Evolutionary conservation across 2,888 invertebrate genomes (phyloP).

Genomic region (Emmelina monodactyla): DNA sequence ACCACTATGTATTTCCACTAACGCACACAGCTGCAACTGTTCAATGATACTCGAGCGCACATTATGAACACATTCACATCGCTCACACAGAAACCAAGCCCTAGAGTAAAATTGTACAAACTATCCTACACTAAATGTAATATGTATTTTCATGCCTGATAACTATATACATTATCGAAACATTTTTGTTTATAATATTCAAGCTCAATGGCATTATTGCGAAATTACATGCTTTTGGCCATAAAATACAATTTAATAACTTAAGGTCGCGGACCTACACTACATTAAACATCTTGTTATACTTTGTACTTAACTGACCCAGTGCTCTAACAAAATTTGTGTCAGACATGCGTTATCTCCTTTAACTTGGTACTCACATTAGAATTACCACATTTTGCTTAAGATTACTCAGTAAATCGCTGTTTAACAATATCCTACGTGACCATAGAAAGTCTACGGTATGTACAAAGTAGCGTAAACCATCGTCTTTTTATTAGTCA

Average conservation of each 20-base stretch:
- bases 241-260: too few relatives aligned
- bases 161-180: too few relatives aligned
- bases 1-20: conserved; percentile 28
- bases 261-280: too few relatives aligned
- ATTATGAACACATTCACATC: conserved; percentile 16
- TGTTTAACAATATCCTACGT: not conserved
- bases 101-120: conserved; percentile 26
- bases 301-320: too few relatives aligned
- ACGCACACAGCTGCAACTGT: conserved; percentile 15
- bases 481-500: conserved; percentile 25
- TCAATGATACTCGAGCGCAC: conserved; percentile 14
- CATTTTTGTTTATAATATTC: too few relatives aligned
- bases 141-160: too few relatives aligned
- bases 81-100: conserved; percentile 21
- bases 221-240: too few relatives aligned
- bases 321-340: not conserved
- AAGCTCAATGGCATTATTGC: too few relatives aligned
- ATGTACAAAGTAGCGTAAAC: not conserved
- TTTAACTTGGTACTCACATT: too few relatives aligned
- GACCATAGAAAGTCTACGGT: conserved; percentile 3
- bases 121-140: too few relatives aligned
- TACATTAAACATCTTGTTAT: too few relatives aligned
- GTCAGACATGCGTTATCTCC: conserved; percentile 1
- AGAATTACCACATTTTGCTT: not conserved
- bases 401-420: not conserved